Conservation (phyloP, 2,888 invertebrate species). For the Campaea margaritaria region DNA sequence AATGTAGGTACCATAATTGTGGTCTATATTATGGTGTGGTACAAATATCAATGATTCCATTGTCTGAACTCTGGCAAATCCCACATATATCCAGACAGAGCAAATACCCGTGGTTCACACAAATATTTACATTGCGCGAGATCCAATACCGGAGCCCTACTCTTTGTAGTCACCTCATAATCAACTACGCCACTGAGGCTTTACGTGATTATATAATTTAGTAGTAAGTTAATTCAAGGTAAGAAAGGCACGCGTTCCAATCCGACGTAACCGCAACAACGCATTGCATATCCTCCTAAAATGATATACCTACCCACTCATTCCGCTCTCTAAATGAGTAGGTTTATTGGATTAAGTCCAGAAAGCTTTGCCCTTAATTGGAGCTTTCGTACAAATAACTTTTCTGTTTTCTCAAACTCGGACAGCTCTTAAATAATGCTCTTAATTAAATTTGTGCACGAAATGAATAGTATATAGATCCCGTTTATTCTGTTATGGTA, state of each 20-base stretch:
- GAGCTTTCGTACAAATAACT: slow-evolving; percentile 83
- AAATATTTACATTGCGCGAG: too few species aligned
- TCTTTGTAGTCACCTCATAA: too few species aligned
- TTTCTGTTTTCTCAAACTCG: slow-evolving; percentile 83
- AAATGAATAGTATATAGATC: slow-evolving; percentile 58
- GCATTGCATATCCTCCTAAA: slow-evolving; percentile 61
- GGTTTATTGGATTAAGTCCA: slow-evolving; percentile 84
- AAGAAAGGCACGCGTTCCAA: slow-evolving; percentile 49
- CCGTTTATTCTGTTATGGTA: slow-evolving; percentile 30
- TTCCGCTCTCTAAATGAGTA: slow-evolving; percentile 82
- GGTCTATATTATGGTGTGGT: too few species aligned
- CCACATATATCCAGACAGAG: too few species aligned
- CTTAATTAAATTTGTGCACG: slow-evolving; percentile 76
- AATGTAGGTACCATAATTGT: too few species aligned
- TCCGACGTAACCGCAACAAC: slow-evolving; percentile 44
- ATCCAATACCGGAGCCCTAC: background rate
- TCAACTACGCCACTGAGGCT: too few species aligned
- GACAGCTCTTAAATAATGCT: slow-evolving; percentile 79
- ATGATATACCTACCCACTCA: slow-evolving; percentile 79
- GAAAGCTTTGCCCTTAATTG: slow-evolving; percentile 83
- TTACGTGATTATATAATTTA: too few species aligned
- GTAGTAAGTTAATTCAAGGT: slow-evolving; percentile 6
- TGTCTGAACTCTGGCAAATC: background rate
- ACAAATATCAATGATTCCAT: too few species aligned
- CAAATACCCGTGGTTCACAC: too few species aligned